Base-by-base conservation (phyloP, 2,113 vertebrate species). In the Archocentrus centrarchus region DNA sequence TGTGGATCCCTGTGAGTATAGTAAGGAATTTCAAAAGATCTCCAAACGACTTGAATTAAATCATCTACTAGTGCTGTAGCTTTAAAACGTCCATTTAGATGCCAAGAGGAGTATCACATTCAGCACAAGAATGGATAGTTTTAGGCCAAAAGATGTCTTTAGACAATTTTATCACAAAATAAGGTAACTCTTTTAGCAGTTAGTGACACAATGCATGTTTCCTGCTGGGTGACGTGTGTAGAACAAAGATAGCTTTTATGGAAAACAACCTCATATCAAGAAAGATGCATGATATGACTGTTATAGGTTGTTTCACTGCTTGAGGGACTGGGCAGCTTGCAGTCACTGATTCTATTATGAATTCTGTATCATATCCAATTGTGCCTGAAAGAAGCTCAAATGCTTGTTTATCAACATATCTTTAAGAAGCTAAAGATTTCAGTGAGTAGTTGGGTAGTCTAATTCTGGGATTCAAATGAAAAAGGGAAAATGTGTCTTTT, bases 11-110 rank as follows among this genome's bases (percentile, higher is more conserved):
- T 70, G 20, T 0, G 66, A 73, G 24, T 7, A 32, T 73, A 18
- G 24, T 32, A 53, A 73, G 17, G 44, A 3, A 13, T 50, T 70
- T 30, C 24, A 30, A 70, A 13, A 73, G 27, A 53, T 7, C 66
- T 50, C 66, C 44, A 50, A 30, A 70, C 11, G 27, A 50, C 41
- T 47, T 14, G 14, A 47, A 47, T 15, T 5, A 47, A 14, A 27
- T 68, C 22, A 68, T 30, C 47, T 47, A 27, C 22, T 18, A 47
- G 41, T 47, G 41, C 39, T 68, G 64, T 27, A 30, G 64, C 47
- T 70, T 70, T 70, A 50, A 70, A 70, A 70, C 30, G 24, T 70
- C 41, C 41, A 30, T 70, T 70, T 70, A 30, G 44, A 32, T 47
- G 30, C 47, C 44, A 7, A 7, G 24, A 53, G 24, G 44, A 73